Conservation (phyloP, 2,797 vertebrate species). For the Hirundo rustica region DNA sequence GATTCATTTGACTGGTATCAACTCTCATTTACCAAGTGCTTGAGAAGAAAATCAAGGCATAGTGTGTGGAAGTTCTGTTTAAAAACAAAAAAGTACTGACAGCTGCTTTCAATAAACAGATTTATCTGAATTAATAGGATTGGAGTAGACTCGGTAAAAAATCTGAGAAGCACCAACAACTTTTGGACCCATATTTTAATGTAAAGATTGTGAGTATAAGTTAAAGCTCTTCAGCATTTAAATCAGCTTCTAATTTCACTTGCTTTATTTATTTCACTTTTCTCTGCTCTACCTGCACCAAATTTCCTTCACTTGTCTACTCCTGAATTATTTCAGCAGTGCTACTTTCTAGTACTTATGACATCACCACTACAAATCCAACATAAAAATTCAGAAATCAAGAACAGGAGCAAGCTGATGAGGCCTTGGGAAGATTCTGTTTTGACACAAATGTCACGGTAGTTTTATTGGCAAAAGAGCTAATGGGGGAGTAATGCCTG, state of each 20-base stretch:
- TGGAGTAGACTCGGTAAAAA: background rate
- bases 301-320: background rate
- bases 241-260: background rate
- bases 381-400: background rate
- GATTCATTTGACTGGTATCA: constrained; percentile 59
- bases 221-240: background rate
- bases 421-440: background rate
- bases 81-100: background rate
- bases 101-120: background rate
- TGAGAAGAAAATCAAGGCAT: background rate
- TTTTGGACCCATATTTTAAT: background rate
- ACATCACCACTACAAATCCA: background rate
- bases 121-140: background rate
- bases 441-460: background rate
- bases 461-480: background rate
- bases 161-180: background rate
- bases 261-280: background rate
- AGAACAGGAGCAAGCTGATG: background rate
- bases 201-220: background rate
- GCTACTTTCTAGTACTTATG: background rate
- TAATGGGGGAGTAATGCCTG: background rate
- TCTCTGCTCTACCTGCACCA: background rate
- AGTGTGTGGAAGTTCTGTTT: background rate
- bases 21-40: constrained; percentile 43
- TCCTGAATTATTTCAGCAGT: background rate